These are phyloP conservation scores for Coelinius sp. DNA, from an alignment of 2,888 invertebrate genomes.

Conservation along the genomic window DNA sequence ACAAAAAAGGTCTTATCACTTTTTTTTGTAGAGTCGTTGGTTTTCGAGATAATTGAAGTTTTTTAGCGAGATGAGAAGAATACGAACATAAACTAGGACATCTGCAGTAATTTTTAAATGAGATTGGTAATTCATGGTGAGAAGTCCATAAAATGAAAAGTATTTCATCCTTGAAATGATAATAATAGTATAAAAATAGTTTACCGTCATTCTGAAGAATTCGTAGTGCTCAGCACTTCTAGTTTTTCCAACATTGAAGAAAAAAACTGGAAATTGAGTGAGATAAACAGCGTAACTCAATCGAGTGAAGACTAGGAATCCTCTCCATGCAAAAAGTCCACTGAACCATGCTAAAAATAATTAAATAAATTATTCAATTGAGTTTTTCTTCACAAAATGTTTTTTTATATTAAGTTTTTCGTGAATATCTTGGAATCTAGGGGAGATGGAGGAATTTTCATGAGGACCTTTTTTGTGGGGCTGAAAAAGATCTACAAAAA, in stretches of 20 bases:
- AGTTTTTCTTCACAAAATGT: too few species aligned
- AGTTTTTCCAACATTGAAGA: constrained; percentile 78
- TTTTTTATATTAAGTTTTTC: too few species aligned
- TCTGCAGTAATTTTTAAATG: not conserved
- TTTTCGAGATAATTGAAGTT: too few species aligned
- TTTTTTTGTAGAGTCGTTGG: too few species aligned
- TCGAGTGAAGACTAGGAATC: constrained; percentile 78
- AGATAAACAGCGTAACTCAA: constrained; percentile 81
- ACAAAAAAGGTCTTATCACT: too few species aligned
- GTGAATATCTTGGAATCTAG: too few species aligned
- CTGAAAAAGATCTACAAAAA: too few species aligned
- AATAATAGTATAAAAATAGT: constrained; percentile 40
- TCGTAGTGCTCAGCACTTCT: constrained; percentile 75
- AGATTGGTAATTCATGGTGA: not conserved
- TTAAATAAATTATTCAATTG: not conserved
- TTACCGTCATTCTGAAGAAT: constrained; percentile 75
- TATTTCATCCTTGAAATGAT: not conserved
- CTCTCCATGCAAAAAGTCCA: constrained; percentile 74
- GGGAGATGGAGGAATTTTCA: too few species aligned
- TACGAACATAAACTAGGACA: not conserved
- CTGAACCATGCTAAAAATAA: constrained; percentile 73
- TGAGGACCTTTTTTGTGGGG: too few species aligned
- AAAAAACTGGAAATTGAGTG: constrained; percentile 81
- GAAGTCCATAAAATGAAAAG: not conserved
- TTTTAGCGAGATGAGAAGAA: too few species aligned